A percentile compares a stretch with the other conserved stretches of the same genome.
phyloP scores from a whole-genome alignment of 1,140 invertebrate species.

The Leptopilina clavipes region DNA sequence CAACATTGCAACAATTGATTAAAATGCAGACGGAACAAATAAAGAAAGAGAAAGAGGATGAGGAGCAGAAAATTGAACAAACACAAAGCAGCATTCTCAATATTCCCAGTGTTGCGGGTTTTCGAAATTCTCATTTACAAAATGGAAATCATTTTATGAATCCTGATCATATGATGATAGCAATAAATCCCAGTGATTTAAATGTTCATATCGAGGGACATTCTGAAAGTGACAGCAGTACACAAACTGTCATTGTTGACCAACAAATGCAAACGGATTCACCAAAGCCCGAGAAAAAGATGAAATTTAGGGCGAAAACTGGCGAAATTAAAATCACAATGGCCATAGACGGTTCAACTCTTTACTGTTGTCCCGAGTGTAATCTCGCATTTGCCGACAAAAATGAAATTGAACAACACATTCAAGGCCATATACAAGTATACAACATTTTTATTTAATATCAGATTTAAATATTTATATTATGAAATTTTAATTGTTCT shows the following conservation, averaged over 20 bases:
- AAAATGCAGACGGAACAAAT: slow-evolving; percentile 68
- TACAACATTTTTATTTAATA: too few relatives aligned
- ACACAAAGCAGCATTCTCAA: slow-evolving; percentile 71
- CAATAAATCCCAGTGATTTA: slow-evolving; percentile 66
- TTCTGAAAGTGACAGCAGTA: slow-evolving; percentile 57
- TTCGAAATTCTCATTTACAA: slow-evolving; percentile 65
- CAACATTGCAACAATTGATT: slow-evolving; percentile 69
- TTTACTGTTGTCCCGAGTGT: slow-evolving; percentile 74
- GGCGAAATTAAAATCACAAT: slow-evolving; percentile 73
- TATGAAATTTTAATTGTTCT: too few relatives aligned
- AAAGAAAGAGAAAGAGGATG: slow-evolving; percentile 65
- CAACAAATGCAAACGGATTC: slow-evolving; percentile 67
- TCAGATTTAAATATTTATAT: slow-evolving; percentile 27
- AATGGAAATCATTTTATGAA: slow-evolving; percentile 65
- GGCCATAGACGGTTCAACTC: slow-evolving; percentile 67
- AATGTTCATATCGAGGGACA: slow-evolving; percentile 67
- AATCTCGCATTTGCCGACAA: slow-evolving; percentile 70
- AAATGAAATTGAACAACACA: slow-evolving; percentile 70
- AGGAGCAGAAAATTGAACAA: slow-evolving; percentile 66
- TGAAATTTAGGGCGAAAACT: slow-evolving; percentile 72
- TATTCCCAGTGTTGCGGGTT: slow-evolving; percentile 69
- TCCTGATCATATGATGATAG: slow-evolving; percentile 63
- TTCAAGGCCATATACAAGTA: slow-evolving; percentile 72
- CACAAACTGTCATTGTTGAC: slow-evolving; percentile 61
- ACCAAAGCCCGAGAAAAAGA: slow-evolving; percentile 70